A percentile compares a stretch with the other conserved stretches of the same genome.
These are phyloP conservation scores for Gobio occitaniae DNA, from an alignment of 2,797 vertebrate species.

Conservation along the genomic window DNA sequence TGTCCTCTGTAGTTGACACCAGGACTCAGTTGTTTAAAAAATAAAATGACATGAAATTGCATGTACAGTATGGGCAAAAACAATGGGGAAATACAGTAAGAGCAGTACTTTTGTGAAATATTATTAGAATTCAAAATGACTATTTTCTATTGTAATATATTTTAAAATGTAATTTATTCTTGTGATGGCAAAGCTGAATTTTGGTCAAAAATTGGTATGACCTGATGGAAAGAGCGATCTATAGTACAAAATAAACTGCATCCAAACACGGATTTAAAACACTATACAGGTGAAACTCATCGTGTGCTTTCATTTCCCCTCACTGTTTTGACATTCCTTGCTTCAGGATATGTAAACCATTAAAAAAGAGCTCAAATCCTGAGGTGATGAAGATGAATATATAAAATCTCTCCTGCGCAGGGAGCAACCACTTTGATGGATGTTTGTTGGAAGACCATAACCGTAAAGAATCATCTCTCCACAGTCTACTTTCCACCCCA, in stretches of 20 bases:
- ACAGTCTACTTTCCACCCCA: slow-evolving; percentile 17
- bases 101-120: not conserved
- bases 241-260: not conserved
- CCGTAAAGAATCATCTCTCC: slow-evolving; percentile 33
- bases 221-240: not conserved
- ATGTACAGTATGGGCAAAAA: no score
- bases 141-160: not conserved
- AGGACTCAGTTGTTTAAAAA: no score
- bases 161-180: not conserved
- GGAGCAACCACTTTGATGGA: slow-evolving; percentile 27
- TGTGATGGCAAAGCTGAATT: not conserved
- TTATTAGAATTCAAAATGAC: not conserved
- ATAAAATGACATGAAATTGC: no score
- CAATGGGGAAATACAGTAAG: not conserved
- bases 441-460: slow-evolving; percentile 37
- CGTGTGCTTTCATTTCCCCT: not conserved
- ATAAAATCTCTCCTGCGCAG: not conserved
- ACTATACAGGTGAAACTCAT: not conserved
- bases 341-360: slow-evolving; percentile 6
- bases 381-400: slow-evolving; percentile 28
- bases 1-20: no score
- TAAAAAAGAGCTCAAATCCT: slow-evolving; percentile 4
- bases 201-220: not conserved
- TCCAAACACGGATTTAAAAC: not conserved
- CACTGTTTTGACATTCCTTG: not conserved